A percentile compares a stretch with the other conserved stretches of the same genome.
Conservation (phyloP, 2,797 vertebrate species). For the Brotula barbata region DNA sequence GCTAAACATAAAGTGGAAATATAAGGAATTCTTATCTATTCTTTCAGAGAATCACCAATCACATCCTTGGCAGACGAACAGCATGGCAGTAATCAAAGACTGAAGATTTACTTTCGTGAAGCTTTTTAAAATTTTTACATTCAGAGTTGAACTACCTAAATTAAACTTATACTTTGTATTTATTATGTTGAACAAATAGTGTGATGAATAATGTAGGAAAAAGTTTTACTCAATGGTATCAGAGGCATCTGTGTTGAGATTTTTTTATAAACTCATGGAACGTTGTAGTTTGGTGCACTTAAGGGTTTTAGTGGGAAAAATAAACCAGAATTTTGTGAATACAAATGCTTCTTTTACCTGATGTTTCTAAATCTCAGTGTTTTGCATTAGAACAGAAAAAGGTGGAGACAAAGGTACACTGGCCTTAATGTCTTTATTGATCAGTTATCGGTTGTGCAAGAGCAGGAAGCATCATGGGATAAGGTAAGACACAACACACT, state of each 20-base stretch:
- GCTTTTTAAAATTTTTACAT: too few relatives aligned
- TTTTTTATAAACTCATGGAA: neutral
- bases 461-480: constrained; percentile 56
- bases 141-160: too few relatives aligned
- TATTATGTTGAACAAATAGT: neutral
- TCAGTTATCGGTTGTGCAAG: constrained; percentile 52
- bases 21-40: neutral
- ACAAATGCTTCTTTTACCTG: neutral
- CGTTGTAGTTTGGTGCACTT: constrained; percentile 8
- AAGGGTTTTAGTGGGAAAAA: constrained; percentile 35
- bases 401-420: fast-evolving
- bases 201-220: too few relatives aligned
- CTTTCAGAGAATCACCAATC: constrained; percentile 72
- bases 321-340: constrained; percentile 39
- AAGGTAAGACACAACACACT: constrained; percentile 38
- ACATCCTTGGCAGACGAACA: constrained; percentile 56
- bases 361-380: neutral
- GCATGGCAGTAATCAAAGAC: constrained; percentile 58
- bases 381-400: constrained; percentile 4
- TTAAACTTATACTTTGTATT: constrained; percentile 19
- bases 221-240: neutral
- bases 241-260: neutral
- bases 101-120: neutral
- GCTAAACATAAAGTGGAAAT: too few relatives aligned
- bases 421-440: constrained; percentile 66